Percentiles rank a stretch among this genome's conserved stretches.
phyloP scores from a whole-genome alignment of 2,113 vertebrate species.

The Nesoenas mayeri region DNA sequence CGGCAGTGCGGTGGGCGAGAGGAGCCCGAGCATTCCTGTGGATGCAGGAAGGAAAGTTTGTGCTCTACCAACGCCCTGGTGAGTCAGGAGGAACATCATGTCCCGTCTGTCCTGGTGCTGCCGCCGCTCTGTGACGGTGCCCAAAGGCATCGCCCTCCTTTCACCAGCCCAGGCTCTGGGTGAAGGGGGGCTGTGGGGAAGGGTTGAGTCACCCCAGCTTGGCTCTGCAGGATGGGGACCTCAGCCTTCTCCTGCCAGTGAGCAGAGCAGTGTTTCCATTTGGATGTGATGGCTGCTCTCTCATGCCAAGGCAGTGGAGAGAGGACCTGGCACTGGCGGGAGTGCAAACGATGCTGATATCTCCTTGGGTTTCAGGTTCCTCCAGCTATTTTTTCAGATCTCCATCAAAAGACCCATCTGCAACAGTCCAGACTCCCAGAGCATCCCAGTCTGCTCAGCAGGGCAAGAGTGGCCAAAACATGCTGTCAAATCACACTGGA shows the following conservation, averaged over 20 bases:
- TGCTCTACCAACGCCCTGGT: not conserved
- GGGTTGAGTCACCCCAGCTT: not conserved
- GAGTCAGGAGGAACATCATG: not conserved
- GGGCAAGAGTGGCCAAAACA: not conserved
- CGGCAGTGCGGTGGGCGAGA: not conserved
- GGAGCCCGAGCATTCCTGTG: not conserved
- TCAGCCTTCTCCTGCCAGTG: not conserved
- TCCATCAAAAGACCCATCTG: not conserved
- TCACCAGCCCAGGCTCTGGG: not conserved
- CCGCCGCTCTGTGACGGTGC: not conserved
- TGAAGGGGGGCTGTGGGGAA: not conserved
- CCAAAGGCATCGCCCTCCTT: not conserved
- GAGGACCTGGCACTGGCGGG: accelerated
- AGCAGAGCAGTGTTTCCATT: not conserved
- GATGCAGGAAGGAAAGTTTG: not conserved
- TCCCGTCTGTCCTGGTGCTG: not conserved
- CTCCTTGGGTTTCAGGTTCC: not conserved
- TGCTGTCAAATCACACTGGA: accelerated
- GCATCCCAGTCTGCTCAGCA: not conserved
- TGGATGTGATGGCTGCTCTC: not conserved
- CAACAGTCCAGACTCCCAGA: not conserved
- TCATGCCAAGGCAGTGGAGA: not conserved
- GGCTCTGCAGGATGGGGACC: not conserved
- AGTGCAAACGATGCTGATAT: accelerated
- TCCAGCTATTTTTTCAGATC: not conserved